phyloP scores from a whole-genome alignment of 2,113 vertebrate genomes.

The Mobula birostris region DNA sequence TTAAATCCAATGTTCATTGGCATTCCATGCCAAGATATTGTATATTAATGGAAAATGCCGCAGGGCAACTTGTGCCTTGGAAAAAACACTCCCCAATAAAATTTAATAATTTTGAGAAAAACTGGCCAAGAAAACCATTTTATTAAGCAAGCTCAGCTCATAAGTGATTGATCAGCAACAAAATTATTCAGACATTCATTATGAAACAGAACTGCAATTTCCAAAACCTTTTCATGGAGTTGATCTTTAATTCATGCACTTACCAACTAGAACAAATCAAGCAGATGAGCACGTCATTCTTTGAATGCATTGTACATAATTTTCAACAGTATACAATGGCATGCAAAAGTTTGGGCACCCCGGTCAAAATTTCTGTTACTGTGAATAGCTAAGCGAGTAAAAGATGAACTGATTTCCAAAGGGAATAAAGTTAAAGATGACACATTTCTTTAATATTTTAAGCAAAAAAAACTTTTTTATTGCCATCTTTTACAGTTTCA shows the following conservation, averaged over 20 bases:
- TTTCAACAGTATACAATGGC: constrained; percentile 39
- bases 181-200: not conserved
- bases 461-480: no score
- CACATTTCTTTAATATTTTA: no score
- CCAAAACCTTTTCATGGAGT: not conserved
- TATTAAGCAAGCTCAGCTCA: not conserved
- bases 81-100: not conserved
- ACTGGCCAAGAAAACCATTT: not conserved
- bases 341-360: no score
- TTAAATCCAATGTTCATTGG: not conserved
- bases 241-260: constrained; percentile 20
- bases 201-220: not conserved
- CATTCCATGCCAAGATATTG: not conserved
- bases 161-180: not conserved
- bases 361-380: no score
- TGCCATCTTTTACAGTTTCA: no score
- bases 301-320: constrained; percentile 32
- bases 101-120: not conserved
- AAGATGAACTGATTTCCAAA: no score
- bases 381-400: no score
- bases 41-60: not conserved
- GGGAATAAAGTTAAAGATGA: no score
- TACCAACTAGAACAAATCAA: constrained; percentile 38
- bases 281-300: constrained; percentile 40
- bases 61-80: not conserved